A percentile compares a stretch with the other conserved stretches of the same genome.
These are phyloP conservation scores for Liposcelis brunnea DNA, from an alignment of 2,888 invertebrate species.

Conservation along the genomic window DNA sequence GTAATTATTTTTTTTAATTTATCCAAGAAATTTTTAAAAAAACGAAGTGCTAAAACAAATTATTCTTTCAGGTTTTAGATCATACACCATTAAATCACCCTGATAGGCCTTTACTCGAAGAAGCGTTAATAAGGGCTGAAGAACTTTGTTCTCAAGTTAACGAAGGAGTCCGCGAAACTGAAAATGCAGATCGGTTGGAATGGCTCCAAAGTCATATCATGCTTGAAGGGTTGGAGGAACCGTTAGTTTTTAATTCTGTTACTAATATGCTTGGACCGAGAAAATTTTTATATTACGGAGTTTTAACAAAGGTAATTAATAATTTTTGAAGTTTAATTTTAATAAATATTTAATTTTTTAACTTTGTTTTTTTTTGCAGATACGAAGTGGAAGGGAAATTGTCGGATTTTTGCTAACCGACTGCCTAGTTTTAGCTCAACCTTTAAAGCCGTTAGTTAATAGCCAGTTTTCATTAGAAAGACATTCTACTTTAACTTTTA, in stretches of 20 bases:
- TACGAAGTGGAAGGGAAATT: conserved; percentile 56
- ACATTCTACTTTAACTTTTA: conserved; percentile 40
- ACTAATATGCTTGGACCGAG: conserved; percentile 59
- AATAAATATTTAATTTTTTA: too few species aligned
- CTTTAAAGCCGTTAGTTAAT: conserved; percentile 34
- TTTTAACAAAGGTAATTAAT: conserved; percentile 49
- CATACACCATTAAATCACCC: conserved; percentile 39
- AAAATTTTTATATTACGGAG: conserved; percentile 51
- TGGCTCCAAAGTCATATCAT: conserved; percentile 53
- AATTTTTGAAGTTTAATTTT: too few species aligned
- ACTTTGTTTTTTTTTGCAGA: too few species aligned
- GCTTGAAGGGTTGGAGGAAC: conserved; percentile 41
- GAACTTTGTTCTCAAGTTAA: conserved; percentile 52
- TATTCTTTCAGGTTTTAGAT: conserved; percentile 36
- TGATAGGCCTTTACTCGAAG: conserved; percentile 40
- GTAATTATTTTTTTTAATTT: too few species aligned
- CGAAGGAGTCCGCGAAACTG: conserved; percentile 57
- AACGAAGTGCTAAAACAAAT: too few species aligned
- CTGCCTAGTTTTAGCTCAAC: conserved; percentile 49
- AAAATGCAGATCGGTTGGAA: conserved; percentile 55
- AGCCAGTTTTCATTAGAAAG: conserved; percentile 43
- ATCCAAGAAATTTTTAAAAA: too few species aligned
- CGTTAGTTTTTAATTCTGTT: conserved; percentile 47
- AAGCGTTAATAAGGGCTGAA: conserved; percentile 45
- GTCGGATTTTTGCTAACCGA: conserved; percentile 62